phyloP scores from a whole-genome alignment of 2,113 vertebrate species.

The Halichoerus grypus region DNA sequence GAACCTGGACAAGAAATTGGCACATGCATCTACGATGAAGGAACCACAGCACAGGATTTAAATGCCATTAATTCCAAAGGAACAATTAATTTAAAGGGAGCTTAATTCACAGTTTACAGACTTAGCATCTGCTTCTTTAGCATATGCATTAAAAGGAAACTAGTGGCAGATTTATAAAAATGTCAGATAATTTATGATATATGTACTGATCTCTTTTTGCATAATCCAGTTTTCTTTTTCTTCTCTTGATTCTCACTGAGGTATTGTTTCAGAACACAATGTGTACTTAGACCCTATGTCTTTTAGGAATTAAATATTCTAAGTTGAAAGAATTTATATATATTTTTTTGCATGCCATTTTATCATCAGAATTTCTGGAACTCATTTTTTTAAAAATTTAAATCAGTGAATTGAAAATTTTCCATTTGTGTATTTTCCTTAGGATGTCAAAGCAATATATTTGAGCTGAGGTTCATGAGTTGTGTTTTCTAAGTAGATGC shows the following conservation, averaged over 20 bases:
- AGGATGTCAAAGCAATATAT: neutral
- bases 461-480: slow-evolving; percentile 53
- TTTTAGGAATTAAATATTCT: slow-evolving; percentile 53
- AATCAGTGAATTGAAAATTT: slow-evolving; percentile 66
- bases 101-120: slow-evolving; percentile 72
- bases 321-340: slow-evolving; percentile 17
- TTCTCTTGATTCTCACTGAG: slow-evolving; percentile 34
- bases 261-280: neutral
- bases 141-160: slow-evolving; percentile 56
- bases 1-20: slow-evolving; percentile 59
- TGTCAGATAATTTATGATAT: slow-evolving; percentile 10
- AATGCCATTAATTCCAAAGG: slow-evolving; percentile 73
- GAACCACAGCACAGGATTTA: slow-evolving; percentile 30
- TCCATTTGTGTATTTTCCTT: slow-evolving; percentile 40
- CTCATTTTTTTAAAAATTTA: neutral
- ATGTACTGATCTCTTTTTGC: neutral
- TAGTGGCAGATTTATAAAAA: slow-evolving; percentile 68
- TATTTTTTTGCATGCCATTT: slow-evolving; percentile 17
- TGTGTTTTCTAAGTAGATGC: slow-evolving; percentile 47
- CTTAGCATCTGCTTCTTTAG: slow-evolving; percentile 72
- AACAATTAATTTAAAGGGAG: slow-evolving; percentile 80
- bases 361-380: slow-evolving; percentile 23
- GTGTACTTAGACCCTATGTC: neutral
- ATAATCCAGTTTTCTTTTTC: slow-evolving; percentile 42
- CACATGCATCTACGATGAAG: neutral